These are phyloP conservation scores for Phymorhynchus buccinoides DNA, from an alignment of 1,140 invertebrate species.

Conservation along the genomic window DNA sequence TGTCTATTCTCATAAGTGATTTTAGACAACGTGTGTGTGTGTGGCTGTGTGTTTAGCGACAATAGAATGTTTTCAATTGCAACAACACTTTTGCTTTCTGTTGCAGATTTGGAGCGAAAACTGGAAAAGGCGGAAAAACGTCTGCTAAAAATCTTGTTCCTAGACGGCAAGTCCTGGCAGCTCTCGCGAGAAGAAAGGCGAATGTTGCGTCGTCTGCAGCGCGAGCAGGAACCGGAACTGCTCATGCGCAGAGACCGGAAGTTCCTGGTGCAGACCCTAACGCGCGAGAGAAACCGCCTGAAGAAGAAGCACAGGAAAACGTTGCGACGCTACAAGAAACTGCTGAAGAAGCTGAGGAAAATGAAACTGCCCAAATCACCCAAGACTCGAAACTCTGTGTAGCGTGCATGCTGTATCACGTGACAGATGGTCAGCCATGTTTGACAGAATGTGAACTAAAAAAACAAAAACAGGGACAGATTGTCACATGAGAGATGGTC, in stretches of 20 bases:
- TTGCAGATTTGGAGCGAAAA: constrained; percentile 40
- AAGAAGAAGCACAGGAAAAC: constrained; percentile 41
- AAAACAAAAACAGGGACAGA: too few species aligned
- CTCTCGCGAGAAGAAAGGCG: constrained; percentile 39
- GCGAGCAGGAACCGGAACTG: constrained; percentile 18
- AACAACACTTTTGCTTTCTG: not conserved
- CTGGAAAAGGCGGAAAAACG: constrained; percentile 39
- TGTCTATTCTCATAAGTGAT: too few species aligned
- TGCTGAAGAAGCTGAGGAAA: constrained; percentile 34
- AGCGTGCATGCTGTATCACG: too few species aligned
- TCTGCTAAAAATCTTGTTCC: constrained; percentile 39
- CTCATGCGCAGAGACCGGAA: constrained; percentile 36
- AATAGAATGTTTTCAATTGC: too few species aligned
- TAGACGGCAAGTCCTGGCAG: constrained; percentile 36
- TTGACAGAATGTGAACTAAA: too few species aligned
- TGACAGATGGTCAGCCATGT: too few species aligned
- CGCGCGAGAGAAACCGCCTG: constrained; percentile 35
- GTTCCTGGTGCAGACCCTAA: constrained; percentile 37
- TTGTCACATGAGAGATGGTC: too few species aligned
- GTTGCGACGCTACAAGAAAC: constrained; percentile 42
- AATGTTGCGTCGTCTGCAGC: constrained; percentile 33
- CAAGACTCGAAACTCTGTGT: constrained; percentile 11
- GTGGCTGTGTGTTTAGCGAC: too few species aligned
- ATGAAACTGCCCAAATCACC: not conserved
- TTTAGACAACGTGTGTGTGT: too few species aligned